These are phyloP conservation scores for Salticus scenicus DNA, from an alignment of 2,888 invertebrate genomes.

Conservation along the genomic window DNA sequence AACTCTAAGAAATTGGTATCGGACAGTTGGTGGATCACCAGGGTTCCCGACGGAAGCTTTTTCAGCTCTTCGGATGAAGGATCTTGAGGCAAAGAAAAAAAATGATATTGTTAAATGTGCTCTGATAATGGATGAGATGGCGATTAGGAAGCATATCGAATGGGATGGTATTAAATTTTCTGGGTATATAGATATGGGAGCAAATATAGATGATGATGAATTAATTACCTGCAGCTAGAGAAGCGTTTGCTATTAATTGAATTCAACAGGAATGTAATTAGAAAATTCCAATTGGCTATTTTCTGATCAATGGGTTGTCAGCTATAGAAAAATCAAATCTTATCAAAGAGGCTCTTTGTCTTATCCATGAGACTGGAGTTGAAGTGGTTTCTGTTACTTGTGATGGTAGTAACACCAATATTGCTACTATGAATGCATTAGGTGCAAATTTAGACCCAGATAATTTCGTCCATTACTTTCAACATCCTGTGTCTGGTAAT, in stretches of 20 bases:
- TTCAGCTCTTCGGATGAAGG: too few relatives aligned
- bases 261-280: conserved; percentile 15
- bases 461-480: not conserved
- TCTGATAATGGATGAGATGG: conserved; percentile 42
- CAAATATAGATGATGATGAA: conserved; percentile 2
- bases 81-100: not conserved
- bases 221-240: conserved; percentile 20
- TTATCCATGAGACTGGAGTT: not conserved
- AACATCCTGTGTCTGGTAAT: conserved; percentile 10
- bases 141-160: conserved; percentile 22
- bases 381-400: conserved; percentile 21
- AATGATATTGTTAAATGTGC: not conserved
- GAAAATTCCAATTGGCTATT: conserved; percentile 47
- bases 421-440: not conserved
- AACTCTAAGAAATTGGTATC: too few relatives aligned
- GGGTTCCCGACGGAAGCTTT: too few relatives aligned
- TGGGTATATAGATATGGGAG: conserved; percentile 38
- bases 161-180: conserved; percentile 26
- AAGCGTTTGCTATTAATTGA: conserved; percentile 15
- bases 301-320: conserved; percentile 23
- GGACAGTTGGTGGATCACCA: too few relatives aligned
- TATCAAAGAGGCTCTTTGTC: not conserved
- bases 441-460: not conserved
- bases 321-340: conserved; percentile 7
- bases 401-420: conserved; percentile 25